phyloP scores from a whole-genome alignment of 35 echinoderm and acorn worm species.

The Eucidaris tribuloides region DNA sequence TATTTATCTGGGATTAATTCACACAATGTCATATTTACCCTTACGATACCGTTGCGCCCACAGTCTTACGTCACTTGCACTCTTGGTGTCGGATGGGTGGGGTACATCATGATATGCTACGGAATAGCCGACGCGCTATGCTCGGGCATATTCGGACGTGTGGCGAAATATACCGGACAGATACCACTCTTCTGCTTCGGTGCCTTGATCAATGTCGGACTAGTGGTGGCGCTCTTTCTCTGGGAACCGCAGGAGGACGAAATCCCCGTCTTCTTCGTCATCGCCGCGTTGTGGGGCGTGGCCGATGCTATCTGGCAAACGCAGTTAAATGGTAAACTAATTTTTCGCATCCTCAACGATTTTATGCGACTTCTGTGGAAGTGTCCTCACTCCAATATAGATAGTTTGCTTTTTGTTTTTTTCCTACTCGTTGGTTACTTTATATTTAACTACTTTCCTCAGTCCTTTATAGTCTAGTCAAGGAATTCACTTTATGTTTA shows the following conservation, averaged over 20 bases:
- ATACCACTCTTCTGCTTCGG: slow-evolving; percentile 70
- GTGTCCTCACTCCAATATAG: no score
- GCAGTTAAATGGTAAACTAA: slow-evolving; percentile 81
- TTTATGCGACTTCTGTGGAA: no score
- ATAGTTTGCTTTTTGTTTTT: no score
- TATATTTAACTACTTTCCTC: no score
- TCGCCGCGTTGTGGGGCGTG: slow-evolving; percentile 82
- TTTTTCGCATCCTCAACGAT: not conserved
- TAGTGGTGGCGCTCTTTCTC: slow-evolving; percentile 58
- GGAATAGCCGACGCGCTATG: slow-evolving; percentile 76
- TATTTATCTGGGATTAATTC: not conserved
- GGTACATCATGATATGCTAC: slow-evolving; percentile 98
- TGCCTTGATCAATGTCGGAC: slow-evolving; percentile 34
- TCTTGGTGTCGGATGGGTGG: slow-evolving; percentile 87
- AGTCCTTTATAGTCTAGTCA: no score
- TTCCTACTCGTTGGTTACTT: no score
- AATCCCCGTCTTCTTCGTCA: slow-evolving; percentile 69
- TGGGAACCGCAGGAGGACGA: slow-evolving; percentile 64
- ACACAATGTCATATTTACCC: not conserved
- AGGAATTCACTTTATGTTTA: no score
- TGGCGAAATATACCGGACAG: slow-evolving; percentile 71
- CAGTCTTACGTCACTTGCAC: slow-evolving; percentile 95
- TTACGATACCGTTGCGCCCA: not conserved
- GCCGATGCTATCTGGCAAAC: slow-evolving; percentile 96
- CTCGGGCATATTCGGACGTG: slow-evolving; percentile 63